Conservation (phyloP, 2,113 vertebrate species). For the Vulpes vulpes region DNA sequence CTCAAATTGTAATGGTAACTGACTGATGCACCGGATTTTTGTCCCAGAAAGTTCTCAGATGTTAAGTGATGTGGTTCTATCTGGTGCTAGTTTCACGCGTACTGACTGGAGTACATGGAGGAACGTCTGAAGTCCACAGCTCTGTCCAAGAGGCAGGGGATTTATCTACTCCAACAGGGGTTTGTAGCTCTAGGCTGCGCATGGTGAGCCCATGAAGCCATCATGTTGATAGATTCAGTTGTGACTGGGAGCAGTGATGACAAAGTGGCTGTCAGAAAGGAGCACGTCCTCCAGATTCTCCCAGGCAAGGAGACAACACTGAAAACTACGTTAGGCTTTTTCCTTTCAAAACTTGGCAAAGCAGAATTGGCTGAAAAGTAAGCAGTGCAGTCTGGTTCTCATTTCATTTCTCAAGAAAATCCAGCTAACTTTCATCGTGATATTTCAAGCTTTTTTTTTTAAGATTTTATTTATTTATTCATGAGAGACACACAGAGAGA, state of each 20-base stretch:
- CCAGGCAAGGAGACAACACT: neutral
- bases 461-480: too few species aligned
- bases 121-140: neutral
- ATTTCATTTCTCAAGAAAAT: conserved; percentile 48
- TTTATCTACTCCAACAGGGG: neutral
- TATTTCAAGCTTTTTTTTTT: neutral
- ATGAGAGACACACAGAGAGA: too few species aligned
- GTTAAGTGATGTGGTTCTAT: neutral
- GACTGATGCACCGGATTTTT: neutral
- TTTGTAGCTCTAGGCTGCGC: neutral
- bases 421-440: conserved; percentile 9
- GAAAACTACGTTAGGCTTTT: neutral
- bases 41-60: conserved; percentile 2
- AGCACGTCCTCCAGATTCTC: neutral
- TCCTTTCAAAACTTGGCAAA: conserved; percentile 37
- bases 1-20: neutral
- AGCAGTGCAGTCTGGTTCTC: conserved; percentile 29
- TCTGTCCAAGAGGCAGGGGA: neutral
- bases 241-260: neutral
- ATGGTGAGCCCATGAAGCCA: neutral
- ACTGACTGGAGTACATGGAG: neutral
- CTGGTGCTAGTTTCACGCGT: neutral
- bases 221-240: neutral
- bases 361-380: conserved; percentile 15
- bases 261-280: neutral